These are phyloP conservation scores for Heliornis fulica DNA, from an alignment of 2,113 vertebrate genomes.

Conservation along the genomic window DNA sequence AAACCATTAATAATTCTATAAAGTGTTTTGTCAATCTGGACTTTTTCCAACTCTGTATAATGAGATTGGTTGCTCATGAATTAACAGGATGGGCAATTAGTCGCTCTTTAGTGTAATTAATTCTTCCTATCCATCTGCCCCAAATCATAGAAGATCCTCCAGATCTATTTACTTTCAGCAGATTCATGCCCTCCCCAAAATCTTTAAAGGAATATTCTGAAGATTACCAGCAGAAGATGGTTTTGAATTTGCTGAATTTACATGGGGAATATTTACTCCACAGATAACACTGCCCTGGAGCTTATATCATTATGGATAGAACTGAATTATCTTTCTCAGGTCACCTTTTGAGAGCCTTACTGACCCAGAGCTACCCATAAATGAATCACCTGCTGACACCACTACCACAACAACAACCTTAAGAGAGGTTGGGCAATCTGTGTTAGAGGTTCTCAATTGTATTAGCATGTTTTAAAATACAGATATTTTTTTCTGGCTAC, in stretches of 20 bases:
- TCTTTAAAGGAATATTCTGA: not conserved
- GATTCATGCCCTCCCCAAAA: not conserved
- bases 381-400: not conserved
- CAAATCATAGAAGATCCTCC: not conserved
- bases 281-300: not conserved
- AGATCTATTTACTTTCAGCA: not conserved
- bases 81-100: not conserved
- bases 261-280: not conserved
- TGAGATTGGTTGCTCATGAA: not conserved
- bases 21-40: conserved; percentile 6
- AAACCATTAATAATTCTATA: not conserved
- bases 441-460: not conserved
- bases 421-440: not conserved
- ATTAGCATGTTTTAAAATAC: not conserved
- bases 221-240: not conserved
- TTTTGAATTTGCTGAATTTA: not conserved
- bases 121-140: not conserved
- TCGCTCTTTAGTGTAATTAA: not conserved
- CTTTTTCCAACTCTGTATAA: not conserved
- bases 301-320: not conserved
- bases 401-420: not conserved
- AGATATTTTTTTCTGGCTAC: not conserved
- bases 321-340: not conserved
- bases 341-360: not conserved
- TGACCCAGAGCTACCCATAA: not conserved